Evolutionary conservation across 2,113 vertebrate species (phyloP), one percentile per base, ranked within the genome.

Genomic region (Pygoscelis adeliae): DNA sequence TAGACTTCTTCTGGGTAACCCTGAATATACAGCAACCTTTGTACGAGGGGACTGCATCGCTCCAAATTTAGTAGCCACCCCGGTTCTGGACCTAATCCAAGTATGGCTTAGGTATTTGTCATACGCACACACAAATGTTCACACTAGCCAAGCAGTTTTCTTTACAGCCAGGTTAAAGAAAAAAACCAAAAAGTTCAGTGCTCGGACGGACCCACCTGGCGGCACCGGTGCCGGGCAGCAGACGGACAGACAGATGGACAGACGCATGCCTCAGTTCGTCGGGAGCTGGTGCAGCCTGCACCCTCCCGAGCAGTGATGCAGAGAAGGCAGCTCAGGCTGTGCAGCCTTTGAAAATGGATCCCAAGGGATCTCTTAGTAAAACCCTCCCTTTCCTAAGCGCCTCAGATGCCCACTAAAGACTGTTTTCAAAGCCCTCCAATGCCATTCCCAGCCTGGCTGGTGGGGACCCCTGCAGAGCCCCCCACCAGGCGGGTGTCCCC

Each of bases 1-100:
- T 81, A 42, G 25, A 90, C 84, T 79, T 61, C 88, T 89, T 62
- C 94, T 77, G 94, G 90, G 59, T 47, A 59, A 80, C 93, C 94
- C 96, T 95, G 95, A 88, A 87, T 13, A 27, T 3, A 72, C 70
- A 65, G 50, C 50, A 34, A 36, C 87, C 89, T 89, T 72, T 15
- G 81, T 10, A 32, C 5, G 6, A 50, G 77, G 76, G 91, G n/a
- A 55, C 52, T 2, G 49, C n/a, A 26, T 26, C 1, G 6, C 72
- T 65, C 77, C 55, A 3, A 9, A 61, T 78, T 83, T n/a, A 18
- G 61, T 3, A 52, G 74, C 95, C 89, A 62, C 30, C 88, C 67
- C 10, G 59, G n/a, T 56, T 70, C 76, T 10, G 6, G 73, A 81
- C 66, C 86, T 38, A 21, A 69, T 15, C 88, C 87, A 77, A 23